Conservation (phyloP, 2,113 vertebrate species). For the Typhlomys cinereus region DNA sequence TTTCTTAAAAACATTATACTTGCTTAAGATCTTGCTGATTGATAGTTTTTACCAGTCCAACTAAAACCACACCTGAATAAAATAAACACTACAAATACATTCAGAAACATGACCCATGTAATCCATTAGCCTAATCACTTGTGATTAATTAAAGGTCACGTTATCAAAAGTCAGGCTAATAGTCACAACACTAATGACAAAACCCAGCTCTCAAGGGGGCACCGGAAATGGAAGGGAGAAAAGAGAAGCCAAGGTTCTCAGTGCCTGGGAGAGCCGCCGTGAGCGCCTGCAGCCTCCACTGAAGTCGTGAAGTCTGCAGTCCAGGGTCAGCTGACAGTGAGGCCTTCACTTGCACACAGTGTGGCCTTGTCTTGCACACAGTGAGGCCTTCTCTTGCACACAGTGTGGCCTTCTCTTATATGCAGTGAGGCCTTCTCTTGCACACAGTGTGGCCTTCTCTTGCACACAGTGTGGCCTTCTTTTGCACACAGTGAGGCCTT, state of each 20-base stretch:
- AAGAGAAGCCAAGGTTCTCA: too few relatives aligned
- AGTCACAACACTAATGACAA: background rate
- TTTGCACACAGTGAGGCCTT: too few relatives aligned
- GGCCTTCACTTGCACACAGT: too few relatives aligned
- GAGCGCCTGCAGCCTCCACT: background rate
- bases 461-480: too few relatives aligned
- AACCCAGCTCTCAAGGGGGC: background rate
- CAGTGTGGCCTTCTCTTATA: too few relatives aligned
- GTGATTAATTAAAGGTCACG: background rate
- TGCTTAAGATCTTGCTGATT: background rate
- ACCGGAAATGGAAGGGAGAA: background rate
- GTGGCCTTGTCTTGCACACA: too few relatives aligned
- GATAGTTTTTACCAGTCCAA: background rate
- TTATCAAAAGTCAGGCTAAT: background rate
- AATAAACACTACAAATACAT: background rate
- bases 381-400: too few relatives aligned
- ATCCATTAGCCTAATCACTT: background rate
- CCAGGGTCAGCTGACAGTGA: too few relatives aligned
- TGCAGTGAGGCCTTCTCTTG: too few relatives aligned
- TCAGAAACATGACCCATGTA: background rate
- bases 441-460: too few relatives aligned
- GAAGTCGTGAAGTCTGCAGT: too few relatives aligned
- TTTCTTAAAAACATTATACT: background rate
- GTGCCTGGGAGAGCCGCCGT: background rate
- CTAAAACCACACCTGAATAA: background rate